Base-by-base conservation (phyloP, 2,888 invertebrate species). In the Folsomia manolachei region DNA sequence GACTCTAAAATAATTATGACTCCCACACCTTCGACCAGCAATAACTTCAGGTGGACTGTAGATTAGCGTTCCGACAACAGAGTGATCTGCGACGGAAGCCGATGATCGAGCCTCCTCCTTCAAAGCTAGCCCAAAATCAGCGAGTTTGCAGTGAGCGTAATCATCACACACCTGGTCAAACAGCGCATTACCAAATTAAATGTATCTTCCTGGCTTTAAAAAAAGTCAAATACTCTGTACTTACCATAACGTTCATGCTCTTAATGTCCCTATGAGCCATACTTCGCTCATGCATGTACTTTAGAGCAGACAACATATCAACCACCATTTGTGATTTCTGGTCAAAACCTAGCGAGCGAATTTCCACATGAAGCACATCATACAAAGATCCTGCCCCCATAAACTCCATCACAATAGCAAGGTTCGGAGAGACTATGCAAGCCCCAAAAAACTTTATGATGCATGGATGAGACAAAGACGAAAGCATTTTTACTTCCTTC, bases 321-420 rank as follows among this genome's bases (percentile, higher is more conserved):
- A 9, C 21, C 7, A 51, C 19, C 62, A 69, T 69, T 24, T 39
- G 23, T 9, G 26, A 39, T 63, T 69, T 69, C 19, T 62, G 63
- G 21, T 1, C 25, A 1, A 18, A 21, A 1, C 1, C 24, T 21
- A 69, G 25, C 1, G 7, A 2, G 1, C 62, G 21, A 2, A 19
- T 27, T n/a, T 69, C 69, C 21, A 69, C 51, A 25, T 69, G 69
- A 27, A 62, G 51, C 1, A 69, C 63, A 23, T 69, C 69, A 51
- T 69, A 39, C 11, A 69, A 18, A 4, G 69, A 69, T 0, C 69
- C 69, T 24, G 19, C 63, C 14, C 24, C 69, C 69, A 69, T 69
- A 60, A 69, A 69, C 39, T 69, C 69, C 69, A 69, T 69, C 7
- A 69, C 63, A 24, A 70, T 70, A 1, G 64, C 63, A 18, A 70